Evolutionary conservation across 1,140 invertebrate species (phyloP).

Genomic region (Yoshiicerus persimilis): DNA sequence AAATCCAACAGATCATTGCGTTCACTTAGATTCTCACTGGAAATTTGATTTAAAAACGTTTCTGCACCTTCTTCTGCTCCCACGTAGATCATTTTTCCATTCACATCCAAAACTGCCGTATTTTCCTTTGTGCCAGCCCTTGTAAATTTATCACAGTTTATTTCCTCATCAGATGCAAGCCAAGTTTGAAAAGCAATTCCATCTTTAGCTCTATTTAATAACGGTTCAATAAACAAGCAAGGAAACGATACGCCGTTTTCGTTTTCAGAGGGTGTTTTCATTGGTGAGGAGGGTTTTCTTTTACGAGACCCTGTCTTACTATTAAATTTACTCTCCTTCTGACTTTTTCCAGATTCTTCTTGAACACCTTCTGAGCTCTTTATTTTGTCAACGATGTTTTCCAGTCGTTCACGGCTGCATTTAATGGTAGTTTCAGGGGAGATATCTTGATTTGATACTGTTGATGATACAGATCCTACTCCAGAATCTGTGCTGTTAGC

Average conservation of each 20-base stretch:
- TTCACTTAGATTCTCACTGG: background rate
- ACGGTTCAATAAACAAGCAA: background rate
- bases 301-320: background rate
- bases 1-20: background rate
- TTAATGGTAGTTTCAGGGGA: background rate
- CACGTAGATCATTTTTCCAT: constrained; percentile 41
- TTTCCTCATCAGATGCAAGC: constrained; percentile 1
- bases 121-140: background rate
- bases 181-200: constrained; percentile 27
- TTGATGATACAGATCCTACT: background rate
- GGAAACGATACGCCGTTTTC: background rate
- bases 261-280: background rate
- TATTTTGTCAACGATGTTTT: background rate
- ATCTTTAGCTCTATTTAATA: constrained; percentile 7
- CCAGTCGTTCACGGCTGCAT: background rate
- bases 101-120: constrained; percentile 41
- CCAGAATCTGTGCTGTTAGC: background rate
- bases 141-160: background rate
- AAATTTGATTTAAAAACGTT: background rate
- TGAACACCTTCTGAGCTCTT: background rate
- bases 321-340: background rate
- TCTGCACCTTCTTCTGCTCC: background rate
- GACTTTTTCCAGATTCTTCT: background rate
- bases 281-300: background rate
- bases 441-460: background rate